Evolutionary conservation across 2,888 invertebrate genomes (phyloP).

Genomic region (Dasysyrphus albostriatus): DNA sequence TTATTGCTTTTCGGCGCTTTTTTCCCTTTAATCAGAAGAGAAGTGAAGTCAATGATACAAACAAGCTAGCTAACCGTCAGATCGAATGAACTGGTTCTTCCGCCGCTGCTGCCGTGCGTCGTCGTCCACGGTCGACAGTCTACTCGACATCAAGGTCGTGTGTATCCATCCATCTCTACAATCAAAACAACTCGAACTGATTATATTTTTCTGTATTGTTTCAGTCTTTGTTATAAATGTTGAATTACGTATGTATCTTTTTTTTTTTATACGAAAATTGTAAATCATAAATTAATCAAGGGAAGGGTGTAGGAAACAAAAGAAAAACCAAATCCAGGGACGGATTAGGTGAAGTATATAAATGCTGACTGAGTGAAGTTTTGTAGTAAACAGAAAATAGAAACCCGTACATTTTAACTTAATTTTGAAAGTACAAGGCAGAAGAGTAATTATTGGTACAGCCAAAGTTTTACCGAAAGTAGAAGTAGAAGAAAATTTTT

Average conservation of each 20-base stretch:
- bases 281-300: conserved; percentile 22
- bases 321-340: background rate
- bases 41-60: background rate
- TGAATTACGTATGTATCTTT: conserved; percentile 43
- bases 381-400: background rate
- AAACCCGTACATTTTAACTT: too few species aligned
- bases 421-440: too few species aligned
- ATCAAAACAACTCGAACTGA: conserved; percentile 54
- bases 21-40: conserved; percentile 26
- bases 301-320: background rate
- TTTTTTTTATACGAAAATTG: conserved; percentile 22
- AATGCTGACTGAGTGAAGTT: background rate
- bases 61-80: conserved; percentile 14
- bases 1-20: conserved; percentile 63
- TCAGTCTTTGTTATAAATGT: conserved; percentile 54
- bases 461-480: too few species aligned
- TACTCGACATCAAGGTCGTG: conserved; percentile 65
- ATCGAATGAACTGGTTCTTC: conserved; percentile 26
- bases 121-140: conserved; percentile 6
- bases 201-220: conserved; percentile 29
- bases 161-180: conserved; percentile 64
- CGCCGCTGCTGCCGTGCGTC: background rate
- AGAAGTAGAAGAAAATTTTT: too few species aligned
- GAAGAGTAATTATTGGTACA: too few species aligned
- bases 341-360: background rate